phyloP scores from a whole-genome alignment of 2,797 vertebrate species.

The Aplochiton taeniatus region DNA sequence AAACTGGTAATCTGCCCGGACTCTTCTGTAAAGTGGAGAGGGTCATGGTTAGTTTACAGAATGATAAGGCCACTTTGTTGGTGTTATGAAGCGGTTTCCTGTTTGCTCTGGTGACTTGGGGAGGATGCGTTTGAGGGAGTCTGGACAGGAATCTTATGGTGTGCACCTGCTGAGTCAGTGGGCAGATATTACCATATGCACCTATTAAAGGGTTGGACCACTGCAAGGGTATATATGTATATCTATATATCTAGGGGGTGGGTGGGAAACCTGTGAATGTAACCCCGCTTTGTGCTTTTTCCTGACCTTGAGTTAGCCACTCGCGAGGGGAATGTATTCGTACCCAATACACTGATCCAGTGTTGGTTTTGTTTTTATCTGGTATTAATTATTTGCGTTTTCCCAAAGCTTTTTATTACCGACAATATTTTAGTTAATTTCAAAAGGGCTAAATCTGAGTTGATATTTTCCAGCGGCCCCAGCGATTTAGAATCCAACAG shows the following conservation, averaged over 20 bases:
- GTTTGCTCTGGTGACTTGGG: conserved; percentile 4
- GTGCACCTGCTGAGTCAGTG: conserved; percentile 55
- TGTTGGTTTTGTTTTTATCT: conserved; percentile 6
- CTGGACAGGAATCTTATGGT: conserved; percentile 27
- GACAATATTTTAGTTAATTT: background rate
- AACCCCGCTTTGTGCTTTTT: conserved; percentile 67
- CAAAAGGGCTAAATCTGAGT: conserved; percentile 34
- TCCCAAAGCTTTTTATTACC: background rate
- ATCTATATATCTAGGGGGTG: conserved; percentile 37
- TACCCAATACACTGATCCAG: conserved; percentile 38
- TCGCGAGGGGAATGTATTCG: background rate
- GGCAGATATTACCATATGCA: conserved; percentile 47
- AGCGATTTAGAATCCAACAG: too few relatives aligned
- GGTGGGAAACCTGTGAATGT: conserved; percentile 76
- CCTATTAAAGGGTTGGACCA: conserved; percentile 73
- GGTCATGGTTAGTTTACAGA: background rate
- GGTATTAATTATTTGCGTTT: background rate
- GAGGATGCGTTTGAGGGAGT: conserved; percentile 25
- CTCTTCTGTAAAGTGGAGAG: background rate
- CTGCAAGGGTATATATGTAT: conserved; percentile 50
- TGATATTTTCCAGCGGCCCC: too few relatives aligned
- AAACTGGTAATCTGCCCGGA: conserved; percentile 23
- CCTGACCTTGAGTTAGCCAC: conserved; percentile 45
- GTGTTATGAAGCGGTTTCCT: conserved; percentile 13
- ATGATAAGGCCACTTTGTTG: background rate